Evolutionary conservation across 2,888 invertebrate genomes (phyloP).

Genomic region (Sinohyriopsis cumingii): DNA sequence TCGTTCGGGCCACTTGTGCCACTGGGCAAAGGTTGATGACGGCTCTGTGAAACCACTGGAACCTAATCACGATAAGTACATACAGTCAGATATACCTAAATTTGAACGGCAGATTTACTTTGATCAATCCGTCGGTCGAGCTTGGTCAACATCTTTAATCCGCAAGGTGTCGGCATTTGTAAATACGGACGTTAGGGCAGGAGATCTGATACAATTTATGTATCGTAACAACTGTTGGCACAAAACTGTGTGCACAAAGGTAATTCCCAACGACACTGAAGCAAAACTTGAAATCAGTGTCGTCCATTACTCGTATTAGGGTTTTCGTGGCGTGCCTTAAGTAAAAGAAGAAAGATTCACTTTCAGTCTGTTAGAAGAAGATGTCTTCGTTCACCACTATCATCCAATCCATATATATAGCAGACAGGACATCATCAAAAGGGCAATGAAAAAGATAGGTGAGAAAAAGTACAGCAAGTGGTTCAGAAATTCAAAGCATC

Average conservation of each 20-base stretch:
- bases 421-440: slow-evolving; percentile 6
- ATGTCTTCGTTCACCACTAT: slow-evolving; percentile 17
- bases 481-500: slow-evolving; percentile 10
- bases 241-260: slow-evolving; percentile 15
- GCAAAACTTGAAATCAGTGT: slow-evolving; percentile 3
- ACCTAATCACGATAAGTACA: not conserved
- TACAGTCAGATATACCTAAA: not conserved
- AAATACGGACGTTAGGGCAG: slow-evolving; percentile 16
- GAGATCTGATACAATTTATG: slow-evolving; percentile 13
- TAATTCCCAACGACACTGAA: not conserved
- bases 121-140: slow-evolving; percentile 13
- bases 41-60: not conserved
- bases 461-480: slow-evolving; percentile 8
- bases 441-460: slow-evolving; percentile 16
- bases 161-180: slow-evolving; percentile 9
- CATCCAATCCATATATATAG: slow-evolving; percentile 13
- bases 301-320: slow-evolving; percentile 8
- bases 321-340: not conserved
- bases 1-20: slow-evolving; percentile 26
- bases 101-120: not conserved
- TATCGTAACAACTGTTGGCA: slow-evolving; percentile 2
- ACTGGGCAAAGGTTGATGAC: slow-evolving; percentile 24
- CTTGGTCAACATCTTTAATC: slow-evolving; percentile 10
- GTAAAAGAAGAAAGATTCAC: slow-evolving; percentile 14
- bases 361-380: slow-evolving; percentile 14